These are phyloP conservation scores for Oryctes rhinoceros DNA, from an alignment of 1,140 invertebrate genomes.

Conservation along the genomic window DNA sequence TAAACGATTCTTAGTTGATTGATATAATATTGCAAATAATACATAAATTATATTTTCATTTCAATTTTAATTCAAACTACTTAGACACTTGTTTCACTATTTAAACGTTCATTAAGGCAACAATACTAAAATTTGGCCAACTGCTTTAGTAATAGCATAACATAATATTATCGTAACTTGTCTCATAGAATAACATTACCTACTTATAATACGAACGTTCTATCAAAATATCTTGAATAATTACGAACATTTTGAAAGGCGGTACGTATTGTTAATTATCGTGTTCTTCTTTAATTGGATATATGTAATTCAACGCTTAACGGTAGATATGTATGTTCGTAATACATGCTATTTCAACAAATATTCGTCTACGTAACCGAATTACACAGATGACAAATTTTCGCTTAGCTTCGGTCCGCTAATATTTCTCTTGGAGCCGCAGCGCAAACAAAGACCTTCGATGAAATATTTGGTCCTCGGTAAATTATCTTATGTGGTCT, in stretches of 20 bases:
- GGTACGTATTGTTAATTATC: not conserved
- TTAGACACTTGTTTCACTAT: too few relatives aligned
- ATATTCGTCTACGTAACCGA: conserved; percentile 1
- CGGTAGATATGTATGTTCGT: not conserved
- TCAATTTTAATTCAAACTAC: too few relatives aligned
- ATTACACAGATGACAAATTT: conserved; percentile 21
- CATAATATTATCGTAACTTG: too few relatives aligned
- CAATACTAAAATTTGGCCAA: too few relatives aligned
- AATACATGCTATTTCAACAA: not conserved
- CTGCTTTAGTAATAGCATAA: too few relatives aligned
- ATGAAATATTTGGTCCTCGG: conserved; percentile 22
- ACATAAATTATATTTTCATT: too few relatives aligned
- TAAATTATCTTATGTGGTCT: conserved; percentile 34
- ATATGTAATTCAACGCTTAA: not conserved
- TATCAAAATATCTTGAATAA: not conserved
- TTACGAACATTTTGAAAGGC: not conserved
- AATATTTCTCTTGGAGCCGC: conserved; percentile 32
- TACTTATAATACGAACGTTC: too few relatives aligned
- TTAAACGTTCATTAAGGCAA: too few relatives aligned
- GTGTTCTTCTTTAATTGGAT: not conserved
- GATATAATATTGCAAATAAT: too few relatives aligned
- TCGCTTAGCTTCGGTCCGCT: conserved; percentile 16
- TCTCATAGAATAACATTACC: too few relatives aligned
- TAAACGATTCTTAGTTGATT: too few relatives aligned
- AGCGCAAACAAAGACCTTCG: conserved; percentile 33